Evolutionary conservation across 2,797 vertebrate genomes (phyloP), one percentile per base, ranked within the genome.

Genomic region (Megaceryle alcyon): DNA sequence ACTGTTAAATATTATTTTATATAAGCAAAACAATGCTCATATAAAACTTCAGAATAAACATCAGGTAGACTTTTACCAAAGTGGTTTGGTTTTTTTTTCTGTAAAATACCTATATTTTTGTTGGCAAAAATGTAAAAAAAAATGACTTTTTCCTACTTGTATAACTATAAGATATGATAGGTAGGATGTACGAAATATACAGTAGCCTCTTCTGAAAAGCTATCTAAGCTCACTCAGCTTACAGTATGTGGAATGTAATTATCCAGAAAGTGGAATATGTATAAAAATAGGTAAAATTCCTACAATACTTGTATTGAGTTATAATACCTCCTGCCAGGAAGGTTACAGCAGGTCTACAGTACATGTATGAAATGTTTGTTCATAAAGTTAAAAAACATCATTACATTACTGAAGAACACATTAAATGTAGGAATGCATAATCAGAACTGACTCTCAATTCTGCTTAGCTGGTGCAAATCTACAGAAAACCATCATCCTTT

Each of bases 231-330:
- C 77, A 77, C 78, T 91, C 84, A 92, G 86, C 56, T 95, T 97
- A 94, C 70, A 96, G 88, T 80, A 79, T 93, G 86, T 96, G 93
- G 95, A 97, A 97, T 96, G 96, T 60, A 92, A 86, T 94, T 95
- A 96, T 89, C 78, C 95, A 97, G 92, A 96, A 97, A 96, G 91
- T 96, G 97, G 97, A 90, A 92, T 85, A 95, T 96, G 96, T 98
- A 98, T 97, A 98, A 98, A 98, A 98, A 98, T 98, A 98, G 95
- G 95, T 97, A 97, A 97, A 97, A 98, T 96, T 92, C 97, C 97
- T 97, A 97, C 96, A 97, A 96, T 96, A 97, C 96, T 95, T 98
- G 93, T 96, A 97, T 66, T 94, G 78, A 97, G 85, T 97, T 97
- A 96, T 59, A 96, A 84, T 96, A 96, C 95, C 96, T 98, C 92